Evolutionary conservation across 2,113 vertebrate genomes (phyloP).

Genomic region (Anarrhichthys ocellatus): DNA sequence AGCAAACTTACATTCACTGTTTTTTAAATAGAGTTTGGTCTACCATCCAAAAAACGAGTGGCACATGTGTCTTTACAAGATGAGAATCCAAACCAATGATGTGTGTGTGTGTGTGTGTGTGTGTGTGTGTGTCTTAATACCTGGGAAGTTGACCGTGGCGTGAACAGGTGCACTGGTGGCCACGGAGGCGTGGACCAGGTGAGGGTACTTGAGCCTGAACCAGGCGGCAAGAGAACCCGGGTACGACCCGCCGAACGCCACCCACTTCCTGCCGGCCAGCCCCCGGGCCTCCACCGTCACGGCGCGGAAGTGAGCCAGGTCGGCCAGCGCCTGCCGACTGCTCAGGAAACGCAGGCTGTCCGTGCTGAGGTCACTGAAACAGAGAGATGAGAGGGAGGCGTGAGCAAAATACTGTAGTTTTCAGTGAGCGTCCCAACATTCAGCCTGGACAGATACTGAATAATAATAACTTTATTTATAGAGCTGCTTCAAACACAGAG

Average conservation of each 20-base stretch:
- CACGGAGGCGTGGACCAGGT: slow-evolving; percentile 76
- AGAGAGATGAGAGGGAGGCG: neutral
- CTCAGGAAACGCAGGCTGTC: slow-evolving; percentile 76
- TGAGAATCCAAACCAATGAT: neutral
- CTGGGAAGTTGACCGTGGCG: slow-evolving; percentile 80
- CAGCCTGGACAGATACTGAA: no score
- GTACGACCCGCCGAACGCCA: slow-evolving; percentile 79
- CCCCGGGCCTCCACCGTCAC: slow-evolving; percentile 37
- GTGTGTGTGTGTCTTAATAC: slow-evolving; percentile 45
- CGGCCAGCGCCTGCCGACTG: slow-evolving; percentile 77
- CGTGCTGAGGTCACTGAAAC: slow-evolving; percentile 73
- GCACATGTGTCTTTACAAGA: neutral
- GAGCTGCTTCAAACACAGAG: no score
- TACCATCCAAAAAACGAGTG: no score
- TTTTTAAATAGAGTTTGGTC: neutral
- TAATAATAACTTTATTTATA: no score
- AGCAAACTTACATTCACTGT: neutral
- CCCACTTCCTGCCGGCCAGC: slow-evolving; percentile 72
- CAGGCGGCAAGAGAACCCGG: slow-evolving; percentile 79
- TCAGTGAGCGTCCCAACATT: neutral
- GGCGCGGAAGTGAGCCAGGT: slow-evolving; percentile 80
- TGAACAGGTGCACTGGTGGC: slow-evolving; percentile 77
- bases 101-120: neutral
- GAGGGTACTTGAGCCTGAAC: slow-evolving; percentile 81
- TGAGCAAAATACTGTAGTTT: neutral